These are phyloP conservation scores for Micrasema longulum DNA, from an alignment of 1,140 invertebrate species.

Conservation along the genomic window DNA sequence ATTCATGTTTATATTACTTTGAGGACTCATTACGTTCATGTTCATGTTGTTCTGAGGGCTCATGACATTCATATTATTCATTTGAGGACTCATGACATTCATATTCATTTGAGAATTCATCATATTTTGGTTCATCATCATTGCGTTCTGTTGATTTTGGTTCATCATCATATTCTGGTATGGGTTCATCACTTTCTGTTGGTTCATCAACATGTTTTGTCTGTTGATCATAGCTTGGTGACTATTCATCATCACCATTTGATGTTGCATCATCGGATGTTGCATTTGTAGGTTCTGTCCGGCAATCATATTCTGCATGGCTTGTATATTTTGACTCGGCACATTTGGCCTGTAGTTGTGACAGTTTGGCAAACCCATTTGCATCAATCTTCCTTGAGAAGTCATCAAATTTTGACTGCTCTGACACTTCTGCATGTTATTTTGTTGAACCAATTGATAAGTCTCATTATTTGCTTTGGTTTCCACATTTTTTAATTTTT, in stretches of 20 bases:
- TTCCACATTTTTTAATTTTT: slow-evolving; percentile 41
- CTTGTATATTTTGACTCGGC: slow-evolving; percentile 12
- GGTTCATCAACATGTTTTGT: slow-evolving; percentile 37
- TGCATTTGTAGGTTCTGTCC: slow-evolving; percentile 34
- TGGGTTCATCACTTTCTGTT: slow-evolving; percentile 38
- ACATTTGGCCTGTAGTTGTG: slow-evolving; percentile 11
- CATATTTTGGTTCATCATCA: slow-evolving; percentile 46
- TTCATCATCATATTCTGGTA: slow-evolving; percentile 47
- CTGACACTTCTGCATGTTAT: slow-evolving; percentile 1
- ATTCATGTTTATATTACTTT: slow-evolving; percentile 54
- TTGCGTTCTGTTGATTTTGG: slow-evolving; percentile 45
- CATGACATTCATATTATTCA: slow-evolving; percentile 57
- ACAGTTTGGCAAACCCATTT: slow-evolving; percentile 11
- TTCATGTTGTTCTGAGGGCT: slow-evolving; percentile 32
- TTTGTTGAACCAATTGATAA: slow-evolving; percentile 18
- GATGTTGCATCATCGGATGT: slow-evolving; percentile 35
- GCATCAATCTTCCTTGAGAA: slow-evolving; percentile 17
- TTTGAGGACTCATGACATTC: slow-evolving; percentile 65
- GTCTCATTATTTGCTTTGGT: slow-evolving; percentile 5
- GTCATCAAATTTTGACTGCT: slow-evolving; percentile 24
- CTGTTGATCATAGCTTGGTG: slow-evolving; percentile 34
- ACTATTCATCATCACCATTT: slow-evolving; percentile 24
- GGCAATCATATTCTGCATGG: slow-evolving; percentile 27
- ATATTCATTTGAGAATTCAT: slow-evolving; percentile 53
- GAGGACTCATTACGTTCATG: slow-evolving; percentile 52